Evolutionary conservation across 2,888 invertebrate genomes (phyloP).

Genomic region (Hoplodrina ambigua): DNA sequence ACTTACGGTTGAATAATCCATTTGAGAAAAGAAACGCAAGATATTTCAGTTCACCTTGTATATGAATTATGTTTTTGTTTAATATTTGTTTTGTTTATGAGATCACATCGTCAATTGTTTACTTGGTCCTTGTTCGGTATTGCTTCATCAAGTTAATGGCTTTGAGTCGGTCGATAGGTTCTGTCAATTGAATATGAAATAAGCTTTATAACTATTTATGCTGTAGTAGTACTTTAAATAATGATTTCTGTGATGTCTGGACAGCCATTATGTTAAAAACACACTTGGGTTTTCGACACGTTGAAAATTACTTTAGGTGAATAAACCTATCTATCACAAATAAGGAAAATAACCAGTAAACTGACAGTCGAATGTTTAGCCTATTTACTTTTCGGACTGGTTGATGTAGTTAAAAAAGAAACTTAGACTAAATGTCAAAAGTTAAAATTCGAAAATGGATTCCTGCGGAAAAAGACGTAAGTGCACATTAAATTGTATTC

Average conservation of each 20-base stretch:
- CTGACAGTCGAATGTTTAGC: background rate
- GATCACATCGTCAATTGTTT: conserved; percentile 4
- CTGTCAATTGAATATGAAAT: conserved; percentile 20
- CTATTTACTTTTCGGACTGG: background rate
- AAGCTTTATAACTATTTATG: background rate
- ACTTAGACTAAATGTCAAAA: background rate
- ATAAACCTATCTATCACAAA: background rate
- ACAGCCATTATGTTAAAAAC: background rate
- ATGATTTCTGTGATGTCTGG: background rate
- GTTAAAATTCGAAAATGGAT: conserved; percentile 3
- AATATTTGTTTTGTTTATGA: conserved; percentile 12
- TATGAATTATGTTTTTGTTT: conserved; percentile 4
- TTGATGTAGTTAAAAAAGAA: conserved; percentile 9
- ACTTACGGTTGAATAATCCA: conserved; percentile 41
- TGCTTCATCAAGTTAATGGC: conserved; percentile 39
- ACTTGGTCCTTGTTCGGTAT: conserved; percentile 11
- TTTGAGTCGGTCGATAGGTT: conserved; percentile 15
- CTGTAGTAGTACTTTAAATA: background rate
- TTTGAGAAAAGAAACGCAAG: conserved; percentile 24
- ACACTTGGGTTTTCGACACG: background rate
- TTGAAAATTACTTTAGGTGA: conserved; percentile 1
- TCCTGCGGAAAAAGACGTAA: background rate
- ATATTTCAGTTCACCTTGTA: background rate
- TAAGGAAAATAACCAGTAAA: conserved; percentile 22
- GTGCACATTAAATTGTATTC: background rate